A percentile compares a stretch with the other conserved stretches of the same genome.
These are phyloP conservation scores for Triplophysa yarkandensis DNA, from an alignment of 2,797 vertebrate species.

Conservation along the genomic window DNA sequence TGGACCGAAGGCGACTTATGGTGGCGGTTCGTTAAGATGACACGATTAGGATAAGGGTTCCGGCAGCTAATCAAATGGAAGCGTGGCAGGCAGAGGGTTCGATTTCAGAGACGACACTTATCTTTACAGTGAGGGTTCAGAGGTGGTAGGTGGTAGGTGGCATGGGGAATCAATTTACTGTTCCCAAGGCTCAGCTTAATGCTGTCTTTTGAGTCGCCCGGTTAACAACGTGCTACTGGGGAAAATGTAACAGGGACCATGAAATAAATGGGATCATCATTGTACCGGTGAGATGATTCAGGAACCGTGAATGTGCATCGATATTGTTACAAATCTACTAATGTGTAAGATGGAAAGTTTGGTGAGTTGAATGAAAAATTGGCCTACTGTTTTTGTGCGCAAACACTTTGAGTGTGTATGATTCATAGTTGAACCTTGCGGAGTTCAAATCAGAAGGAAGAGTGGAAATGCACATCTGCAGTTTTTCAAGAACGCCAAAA, in stretches of 20 bases:
- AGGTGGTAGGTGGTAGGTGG: constrained; percentile 31
- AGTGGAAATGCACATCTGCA: constrained; percentile 44
- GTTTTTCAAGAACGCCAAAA: constrained; percentile 48
- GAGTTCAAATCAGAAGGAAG: constrained; percentile 19
- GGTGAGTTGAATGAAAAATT: background rate
- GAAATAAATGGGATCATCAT: background rate
- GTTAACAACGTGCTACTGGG: background rate
- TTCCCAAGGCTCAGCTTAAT: background rate
- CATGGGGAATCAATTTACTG: constrained; percentile 43
- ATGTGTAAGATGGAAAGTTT: background rate
- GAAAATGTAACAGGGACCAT: too few species aligned
- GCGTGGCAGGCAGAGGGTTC: constrained; percentile 59
- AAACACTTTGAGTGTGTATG: background rate
- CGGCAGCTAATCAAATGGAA: constrained; percentile 75
- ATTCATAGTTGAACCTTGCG: constrained; percentile 1
- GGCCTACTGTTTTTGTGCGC: background rate
- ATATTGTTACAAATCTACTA: background rate
- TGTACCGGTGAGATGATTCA: background rate
- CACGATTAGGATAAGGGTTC: constrained; percentile 81
- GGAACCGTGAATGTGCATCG: background rate
- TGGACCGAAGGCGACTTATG: constrained; percentile 67
- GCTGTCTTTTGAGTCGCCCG: constrained; percentile 30
- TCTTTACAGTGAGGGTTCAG: constrained; percentile 42
- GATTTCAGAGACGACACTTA: constrained; percentile 58
- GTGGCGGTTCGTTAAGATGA: constrained; percentile 75